These are phyloP conservation scores for Hipparchia sbordonii DNA, from an alignment of 2,888 invertebrate species.

Conservation along the genomic window DNA sequence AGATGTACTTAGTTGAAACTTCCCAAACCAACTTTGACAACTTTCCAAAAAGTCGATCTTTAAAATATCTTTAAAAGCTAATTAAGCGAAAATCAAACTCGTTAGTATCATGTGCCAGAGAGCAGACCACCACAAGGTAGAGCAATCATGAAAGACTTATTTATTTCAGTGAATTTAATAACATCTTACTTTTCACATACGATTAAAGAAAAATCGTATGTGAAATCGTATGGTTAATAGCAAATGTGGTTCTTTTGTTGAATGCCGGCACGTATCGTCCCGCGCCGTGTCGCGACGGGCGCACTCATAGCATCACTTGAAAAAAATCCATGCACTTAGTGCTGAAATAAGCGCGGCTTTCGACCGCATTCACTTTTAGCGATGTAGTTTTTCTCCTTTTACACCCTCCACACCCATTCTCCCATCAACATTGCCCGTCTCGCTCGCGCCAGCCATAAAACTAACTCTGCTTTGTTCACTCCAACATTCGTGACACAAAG, in stretches of 20 bases:
- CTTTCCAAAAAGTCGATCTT: no score
- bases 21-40: no score
- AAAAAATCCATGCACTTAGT: conserved; percentile 82
- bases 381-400: conserved; percentile 82
- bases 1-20: no score
- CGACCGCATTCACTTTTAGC: conserved; percentile 83
- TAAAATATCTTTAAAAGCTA: no score
- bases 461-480: conserved; percentile 70
- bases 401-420: conserved; percentile 78
- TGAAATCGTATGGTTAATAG: conserved; percentile 21
- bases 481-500: conserved; percentile 82
- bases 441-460: conserved; percentile 65
- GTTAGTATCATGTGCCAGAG: no score
- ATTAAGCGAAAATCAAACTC: no score
- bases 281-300: conserved; percentile 35
- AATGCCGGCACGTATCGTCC: conserved; percentile 27
- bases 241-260: conserved; percentile 31
- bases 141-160: not conserved
- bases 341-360: conserved; percentile 81
- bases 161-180: not conserved
- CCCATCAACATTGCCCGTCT: conserved; percentile 68
- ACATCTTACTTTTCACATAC: conserved; percentile 14
- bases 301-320: conserved; percentile 75
- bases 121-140: not conserved
- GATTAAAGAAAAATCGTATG: conserved; percentile 18